Conservation (phyloP, 1,140 invertebrate genomes). For the Aphelinus atriplicis region DNA sequence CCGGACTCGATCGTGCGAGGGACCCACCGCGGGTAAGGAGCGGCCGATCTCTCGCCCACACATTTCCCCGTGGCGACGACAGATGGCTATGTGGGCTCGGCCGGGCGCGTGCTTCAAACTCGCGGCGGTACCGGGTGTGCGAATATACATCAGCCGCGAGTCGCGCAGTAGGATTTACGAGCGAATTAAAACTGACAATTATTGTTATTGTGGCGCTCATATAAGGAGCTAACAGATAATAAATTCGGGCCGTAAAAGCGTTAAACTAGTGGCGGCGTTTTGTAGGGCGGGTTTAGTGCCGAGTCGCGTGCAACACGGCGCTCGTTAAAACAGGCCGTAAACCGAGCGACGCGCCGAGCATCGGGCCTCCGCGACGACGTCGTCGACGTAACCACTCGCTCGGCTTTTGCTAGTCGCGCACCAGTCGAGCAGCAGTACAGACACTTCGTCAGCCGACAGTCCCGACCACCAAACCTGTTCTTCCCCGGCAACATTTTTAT, state of each 20-base stretch:
- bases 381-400: background rate
- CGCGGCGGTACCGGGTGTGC: background rate
- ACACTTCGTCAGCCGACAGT: too few relatives aligned
- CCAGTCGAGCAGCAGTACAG: too few relatives aligned
- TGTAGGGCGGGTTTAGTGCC: conserved; percentile 65
- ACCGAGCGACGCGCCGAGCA: conserved; percentile 18
- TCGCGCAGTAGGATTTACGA: conserved; percentile 57
- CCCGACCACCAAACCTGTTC: too few relatives aligned
- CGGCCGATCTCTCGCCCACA: conserved; percentile 11
- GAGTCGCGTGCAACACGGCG: conserved; percentile 65
- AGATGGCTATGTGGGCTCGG: conserved; percentile 51
- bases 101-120: conserved; percentile 46
- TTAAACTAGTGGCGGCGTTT: conserved; percentile 65
- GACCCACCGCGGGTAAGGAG: background rate
- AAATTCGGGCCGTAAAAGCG: conserved; percentile 64
- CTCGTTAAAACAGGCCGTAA: conserved; percentile 62
- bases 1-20: too few relatives aligned
- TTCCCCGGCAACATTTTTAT: too few relatives aligned
- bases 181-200: conserved; percentile 66
- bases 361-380: background rate
- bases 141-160: conserved; percentile 17
- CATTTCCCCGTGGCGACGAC: conserved; percentile 51
- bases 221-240: conserved; percentile 68
- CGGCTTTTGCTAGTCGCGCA: too few relatives aligned
- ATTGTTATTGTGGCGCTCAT: conserved; percentile 65